phyloP scores from a whole-genome alignment of 1,140 invertebrate species.

The Leptinotarsa undecemlineata region DNA sequence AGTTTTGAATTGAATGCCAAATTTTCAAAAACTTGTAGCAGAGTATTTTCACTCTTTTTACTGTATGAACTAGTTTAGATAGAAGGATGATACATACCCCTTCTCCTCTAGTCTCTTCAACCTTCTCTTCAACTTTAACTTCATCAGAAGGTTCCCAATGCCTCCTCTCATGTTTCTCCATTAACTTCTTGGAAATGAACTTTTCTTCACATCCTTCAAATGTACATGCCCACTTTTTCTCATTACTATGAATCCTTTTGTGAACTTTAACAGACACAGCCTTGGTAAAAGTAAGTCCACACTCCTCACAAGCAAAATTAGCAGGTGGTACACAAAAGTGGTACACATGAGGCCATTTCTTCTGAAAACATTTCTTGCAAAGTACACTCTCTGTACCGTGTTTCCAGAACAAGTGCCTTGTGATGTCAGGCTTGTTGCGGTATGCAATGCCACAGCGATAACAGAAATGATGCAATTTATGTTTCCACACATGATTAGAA shows the following conservation, averaged over 20 bases:
- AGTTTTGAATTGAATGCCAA: no score
- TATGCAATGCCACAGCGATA: conserved; percentile 84
- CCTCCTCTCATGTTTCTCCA: conserved; percentile 68
- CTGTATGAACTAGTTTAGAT: no score
- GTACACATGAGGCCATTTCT: conserved; percentile 88
- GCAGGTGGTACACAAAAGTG: conserved; percentile 83
- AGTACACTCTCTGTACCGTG: conserved; percentile 84
- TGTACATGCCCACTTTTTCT: conserved; percentile 68
- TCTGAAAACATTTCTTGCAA: conserved; percentile 82
- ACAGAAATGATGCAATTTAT: conserved; percentile 82
- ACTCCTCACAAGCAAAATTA: conserved; percentile 79
- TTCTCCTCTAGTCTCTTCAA: conserved; percentile 38
- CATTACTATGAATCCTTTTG: conserved; percentile 74
- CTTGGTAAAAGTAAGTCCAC: conserved; percentile 70
- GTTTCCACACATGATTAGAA: conserved; percentile 86
- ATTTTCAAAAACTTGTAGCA: no score
- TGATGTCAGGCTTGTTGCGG: conserved; percentile 79
- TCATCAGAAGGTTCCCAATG: conserved; percentile 59
- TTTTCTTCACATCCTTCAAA: conserved; percentile 70
- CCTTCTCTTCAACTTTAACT: conserved; percentile 41
- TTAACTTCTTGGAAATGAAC: conserved; percentile 80
- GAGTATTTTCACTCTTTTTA: no score
- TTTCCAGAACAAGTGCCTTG: conserved; percentile 87
- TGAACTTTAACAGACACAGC: conserved; percentile 83
- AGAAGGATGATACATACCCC: no score